Base-by-base conservation (phyloP, 2,888 invertebrate genomes). In the Acleris holmiana region DNA sequence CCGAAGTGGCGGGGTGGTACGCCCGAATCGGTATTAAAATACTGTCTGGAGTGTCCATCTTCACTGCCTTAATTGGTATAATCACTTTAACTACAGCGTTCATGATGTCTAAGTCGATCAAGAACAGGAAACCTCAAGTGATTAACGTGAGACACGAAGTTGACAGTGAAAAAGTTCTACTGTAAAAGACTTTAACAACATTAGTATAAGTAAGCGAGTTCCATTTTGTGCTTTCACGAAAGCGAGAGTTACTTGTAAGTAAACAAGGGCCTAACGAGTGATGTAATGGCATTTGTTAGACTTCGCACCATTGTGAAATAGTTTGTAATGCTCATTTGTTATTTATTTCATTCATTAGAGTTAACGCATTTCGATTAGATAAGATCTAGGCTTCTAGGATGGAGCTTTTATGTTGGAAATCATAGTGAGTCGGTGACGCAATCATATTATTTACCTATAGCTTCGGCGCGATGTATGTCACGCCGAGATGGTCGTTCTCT, bases 101-200 rank as follows among this genome's bases (percentile, higher is more conserved):
- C 0, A 69, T 77, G 1, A 61, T 88, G 56, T 81, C 82, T 0
- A 86, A 73, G 60, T 76, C 79, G 4, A 64, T 90, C 61, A 71
- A 65, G 35, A 82, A 75, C 66, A 77, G 70, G 67, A 84, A 76
- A 46, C 81, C 83, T 0, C 74, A 81, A 46, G 73, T 74, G 8
- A 67, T 78, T 41, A 73, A 77, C n/a, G 77, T 79, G 13, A 80
- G 78, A 44, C 73, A 82, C 47, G 91, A 90, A 56, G 79, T 80
- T 1, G 91, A 91, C 61, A 91, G 88, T 79, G 85, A 91, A 66
- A 91, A 88, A 73, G 89, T 88, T 67, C 71, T 91, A 54, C 69
- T 80, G 73, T 80, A 80, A 69, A 44, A 58, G 60, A 67, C 63
- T 63, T 15, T 64, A 63, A 53, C 7, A 40, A 19, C 17, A 18